Evolutionary conservation across 2,797 vertebrate species (phyloP), one percentile per base, ranked within the genome.

Genomic region (Betta splendens): DNA sequence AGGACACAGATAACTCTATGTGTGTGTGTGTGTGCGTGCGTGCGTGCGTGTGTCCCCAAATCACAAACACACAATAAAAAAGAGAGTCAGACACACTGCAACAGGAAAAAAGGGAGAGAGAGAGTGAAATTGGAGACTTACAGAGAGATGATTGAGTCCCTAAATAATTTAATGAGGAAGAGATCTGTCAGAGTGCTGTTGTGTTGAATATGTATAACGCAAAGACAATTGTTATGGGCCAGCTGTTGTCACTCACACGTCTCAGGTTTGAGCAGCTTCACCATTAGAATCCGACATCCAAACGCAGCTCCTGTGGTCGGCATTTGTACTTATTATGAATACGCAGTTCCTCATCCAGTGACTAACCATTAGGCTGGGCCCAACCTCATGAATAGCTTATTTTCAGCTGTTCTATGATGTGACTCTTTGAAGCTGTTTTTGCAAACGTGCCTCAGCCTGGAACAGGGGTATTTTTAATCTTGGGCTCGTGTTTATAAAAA

Each of bases 121-220:
- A 11, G 32, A 42, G 51, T 53, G 50, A 57, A 69, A 69, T 60
- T 66, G 49, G 50, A 69, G 44, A 67, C 52, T 52, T 50, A 33
- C 50, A 64, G 56, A 69, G 65, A 76, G 75, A 79, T 74, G 69
- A 81, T 87, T 56, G 69, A 77, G 72, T 64, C 65, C 46, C 70
- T 89, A 71, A 89, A 89, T 89, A 79, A 87, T 87, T 86, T 80
- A 87, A 81, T 9, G 55, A 70, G 72, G 76, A 54, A 81, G 72
- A 73, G 68, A 83, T 85, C 64, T 69, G 77, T 80, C 75, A 74
- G 56, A 58, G 72, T 79, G 66, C 75, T 71, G 66, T 76, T 64
- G 75, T 82, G 67, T 57, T 89, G 83, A 84, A 86, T 86, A 88
- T 86, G 87, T 84, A 87, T 82, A 70, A 57, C 56, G 60, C 81